These are phyloP conservation scores for Rhipidura dahli DNA, from an alignment of 2,113 vertebrate genomes.

Conservation along the genomic window DNA sequence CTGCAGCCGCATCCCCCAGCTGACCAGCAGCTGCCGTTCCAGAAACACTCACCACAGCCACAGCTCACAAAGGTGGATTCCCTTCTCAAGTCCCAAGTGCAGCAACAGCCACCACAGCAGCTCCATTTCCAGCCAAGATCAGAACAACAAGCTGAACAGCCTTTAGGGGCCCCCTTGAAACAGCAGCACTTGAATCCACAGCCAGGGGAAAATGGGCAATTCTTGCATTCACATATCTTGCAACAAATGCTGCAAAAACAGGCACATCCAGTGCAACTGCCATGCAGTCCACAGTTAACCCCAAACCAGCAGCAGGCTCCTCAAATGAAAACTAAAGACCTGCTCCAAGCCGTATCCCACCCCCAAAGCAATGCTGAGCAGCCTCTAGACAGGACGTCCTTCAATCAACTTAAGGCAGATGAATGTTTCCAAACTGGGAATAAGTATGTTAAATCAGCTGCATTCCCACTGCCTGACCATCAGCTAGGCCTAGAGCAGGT, in stretches of 20 bases:
- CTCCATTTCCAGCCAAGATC: constrained; percentile 62
- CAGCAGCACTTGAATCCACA: constrained; percentile 79
- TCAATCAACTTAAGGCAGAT: constrained; percentile 65
- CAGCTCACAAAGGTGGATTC: constrained; percentile 42
- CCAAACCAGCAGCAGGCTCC: constrained; percentile 61
- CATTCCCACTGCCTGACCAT: constrained; percentile 61
- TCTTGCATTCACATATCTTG: constrained; percentile 73
- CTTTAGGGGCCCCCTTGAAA: constrained; percentile 66
- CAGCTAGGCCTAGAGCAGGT: constrained; percentile 71
- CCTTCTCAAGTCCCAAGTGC: constrained; percentile 61
- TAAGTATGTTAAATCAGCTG: constrained; percentile 73
- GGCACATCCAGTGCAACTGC: constrained; percentile 69
- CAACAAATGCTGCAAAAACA: constrained; percentile 77
- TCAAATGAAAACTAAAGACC: constrained; percentile 64
- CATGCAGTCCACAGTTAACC: constrained; percentile 64
- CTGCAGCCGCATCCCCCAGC: constrained; percentile 66
- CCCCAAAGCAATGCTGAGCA: constrained; percentile 34
- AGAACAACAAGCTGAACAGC: constrained; percentile 64
- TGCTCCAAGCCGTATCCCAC: constrained; percentile 12
- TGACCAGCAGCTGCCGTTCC: constrained; percentile 77
- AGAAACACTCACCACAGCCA: constrained; percentile 52
- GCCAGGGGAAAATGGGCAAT: constrained; percentile 73
- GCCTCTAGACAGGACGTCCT: constrained; percentile 19
- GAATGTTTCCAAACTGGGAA: constrained; percentile 63
- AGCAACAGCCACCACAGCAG: constrained; percentile 62